Percentiles rank a stretch among this genome's conserved stretches.
phyloP scores from a whole-genome alignment of 1,140 invertebrate genomes.

The Megalonaias nervosa region DNA sequence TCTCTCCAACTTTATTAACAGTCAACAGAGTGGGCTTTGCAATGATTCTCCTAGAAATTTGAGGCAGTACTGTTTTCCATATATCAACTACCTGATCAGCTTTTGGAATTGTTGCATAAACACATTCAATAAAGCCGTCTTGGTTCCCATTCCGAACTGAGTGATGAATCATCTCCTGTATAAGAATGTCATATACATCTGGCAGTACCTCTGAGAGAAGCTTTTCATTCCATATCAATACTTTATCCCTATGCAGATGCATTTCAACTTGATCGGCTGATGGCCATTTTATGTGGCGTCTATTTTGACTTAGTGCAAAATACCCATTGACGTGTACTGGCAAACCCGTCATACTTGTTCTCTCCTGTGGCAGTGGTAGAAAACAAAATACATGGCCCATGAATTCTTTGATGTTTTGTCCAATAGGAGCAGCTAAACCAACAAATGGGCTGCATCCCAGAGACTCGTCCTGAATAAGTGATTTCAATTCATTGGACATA shows the following conservation, averaged over 20 bases:
- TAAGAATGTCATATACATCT: conserved; percentile 20
- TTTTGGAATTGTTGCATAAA: conserved; percentile 11
- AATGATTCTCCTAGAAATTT: not conserved
- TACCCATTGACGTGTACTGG: conserved; percentile 61
- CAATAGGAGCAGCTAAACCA: conserved; percentile 15
- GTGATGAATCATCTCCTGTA: not conserved
- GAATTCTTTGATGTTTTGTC: not conserved
- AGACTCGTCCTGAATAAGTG: conserved; percentile 3
- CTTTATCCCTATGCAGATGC: conserved; percentile 43
- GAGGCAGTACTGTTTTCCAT: conserved; percentile 8
- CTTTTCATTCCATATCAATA: conserved; percentile 51
- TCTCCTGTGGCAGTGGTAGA: conserved; percentile 52
- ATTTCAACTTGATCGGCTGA: conserved; percentile 27
- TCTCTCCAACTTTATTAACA: not conserved
- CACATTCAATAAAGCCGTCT: not conserved
- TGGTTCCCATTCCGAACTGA: not conserved
- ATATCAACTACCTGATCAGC: not conserved
- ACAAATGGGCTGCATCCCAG: conserved; percentile 23
- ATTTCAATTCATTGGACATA: conserved; percentile 13
- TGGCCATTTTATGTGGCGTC: conserved; percentile 55
- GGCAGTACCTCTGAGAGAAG: conserved; percentile 47
- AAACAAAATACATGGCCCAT: conserved; percentile 58
- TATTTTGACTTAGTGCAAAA: conserved; percentile 56
- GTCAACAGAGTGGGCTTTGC: not conserved
- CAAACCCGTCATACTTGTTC: conserved; percentile 46